A percentile compares a stretch with the other conserved stretches of the same genome.
phyloP scores from a whole-genome alignment of 1,140 invertebrate species.

The Pentalonia nigronervosa region DNA sequence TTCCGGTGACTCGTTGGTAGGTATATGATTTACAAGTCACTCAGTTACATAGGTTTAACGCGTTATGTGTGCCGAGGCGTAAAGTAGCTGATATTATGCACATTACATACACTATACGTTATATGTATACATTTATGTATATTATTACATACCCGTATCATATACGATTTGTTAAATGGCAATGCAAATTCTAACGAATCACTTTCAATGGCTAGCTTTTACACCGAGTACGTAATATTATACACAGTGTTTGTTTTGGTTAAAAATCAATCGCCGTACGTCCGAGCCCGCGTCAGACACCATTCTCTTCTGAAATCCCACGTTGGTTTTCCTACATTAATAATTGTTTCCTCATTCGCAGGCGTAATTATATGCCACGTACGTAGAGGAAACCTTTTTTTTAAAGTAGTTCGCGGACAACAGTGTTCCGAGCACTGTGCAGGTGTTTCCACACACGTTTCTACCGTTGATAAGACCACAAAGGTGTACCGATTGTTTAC shows the following conservation, averaged over 20 bases:
- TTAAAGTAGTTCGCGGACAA: too few species aligned
- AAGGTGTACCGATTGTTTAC: neutral
- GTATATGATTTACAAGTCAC: neutral
- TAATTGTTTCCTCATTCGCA: too few species aligned
- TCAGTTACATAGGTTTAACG: neutral
- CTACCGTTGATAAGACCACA: too few species aligned
- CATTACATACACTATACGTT: neutral
- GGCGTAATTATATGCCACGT: too few species aligned
- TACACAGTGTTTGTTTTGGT: neutral
- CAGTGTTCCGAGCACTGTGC: too few species aligned
- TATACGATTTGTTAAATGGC: neutral
- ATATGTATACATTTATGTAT: too few species aligned
- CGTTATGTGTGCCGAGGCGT: neutral
- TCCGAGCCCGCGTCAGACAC: too few species aligned
- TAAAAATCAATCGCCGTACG: neutral
- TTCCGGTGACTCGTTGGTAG: neutral
- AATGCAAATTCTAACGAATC: neutral
- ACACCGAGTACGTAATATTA: neutral
- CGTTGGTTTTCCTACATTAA: too few species aligned
- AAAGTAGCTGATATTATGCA: constrained; percentile 11
- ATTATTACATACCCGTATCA: neutral
- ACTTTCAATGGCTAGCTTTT: neutral
- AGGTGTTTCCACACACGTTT: too few species aligned
- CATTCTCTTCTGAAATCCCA: too few species aligned
- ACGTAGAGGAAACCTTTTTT: too few species aligned